Base-by-base conservation (phyloP, 2,888 invertebrate species). In the Camptogramma bilineatum region DNA sequence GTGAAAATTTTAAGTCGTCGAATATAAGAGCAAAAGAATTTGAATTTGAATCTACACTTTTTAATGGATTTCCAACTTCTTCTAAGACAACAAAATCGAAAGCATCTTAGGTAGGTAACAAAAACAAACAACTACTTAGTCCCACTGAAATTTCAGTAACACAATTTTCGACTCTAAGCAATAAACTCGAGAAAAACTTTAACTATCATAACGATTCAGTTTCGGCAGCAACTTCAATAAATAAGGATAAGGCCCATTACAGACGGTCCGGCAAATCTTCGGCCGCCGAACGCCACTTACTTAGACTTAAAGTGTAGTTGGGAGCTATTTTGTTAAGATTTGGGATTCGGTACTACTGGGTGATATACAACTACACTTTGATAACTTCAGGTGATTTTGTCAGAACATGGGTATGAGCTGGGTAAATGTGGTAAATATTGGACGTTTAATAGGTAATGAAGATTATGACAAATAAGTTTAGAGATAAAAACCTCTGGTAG, bases 191-290 rank as follows among this genome's bases (percentile, higher is more conserved):
- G 71, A 80, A 82, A 84, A 83, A 82, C 87, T 86, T 82, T 74
- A 87, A 86, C 81, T 84, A 79, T 83, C 78, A 77, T 73, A 78
- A 70, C 83, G 80, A 84, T 85, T 85, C 82, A 81, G 82, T 83
- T 82, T 78, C 74, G 81, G 83, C 78, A 76, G 79, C 80, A 79
- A 81, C 82, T 82, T 87, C 92, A 87, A 93, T 93, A 93, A 93
- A 93, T 93, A 93, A 93, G 92, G 92, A 92, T 93, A 87, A 87
- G 81, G 86, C 86, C 93, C 93, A 93, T 93, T 93, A 93, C 85
- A 90, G 91, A 82, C 91, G 91, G 91, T 90, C 90, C 91, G 90
- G 91, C 92, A 92, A 93, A 93, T 93, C 93, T 92, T 86, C 83
- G 86, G 81, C 79, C 91, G 82, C 91, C 92, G 90, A 92, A 91